Evolutionary conservation across 2,888 invertebrate species (phyloP), one percentile per base, ranked within the genome.

Genomic region (Terebella lapidaria): DNA sequence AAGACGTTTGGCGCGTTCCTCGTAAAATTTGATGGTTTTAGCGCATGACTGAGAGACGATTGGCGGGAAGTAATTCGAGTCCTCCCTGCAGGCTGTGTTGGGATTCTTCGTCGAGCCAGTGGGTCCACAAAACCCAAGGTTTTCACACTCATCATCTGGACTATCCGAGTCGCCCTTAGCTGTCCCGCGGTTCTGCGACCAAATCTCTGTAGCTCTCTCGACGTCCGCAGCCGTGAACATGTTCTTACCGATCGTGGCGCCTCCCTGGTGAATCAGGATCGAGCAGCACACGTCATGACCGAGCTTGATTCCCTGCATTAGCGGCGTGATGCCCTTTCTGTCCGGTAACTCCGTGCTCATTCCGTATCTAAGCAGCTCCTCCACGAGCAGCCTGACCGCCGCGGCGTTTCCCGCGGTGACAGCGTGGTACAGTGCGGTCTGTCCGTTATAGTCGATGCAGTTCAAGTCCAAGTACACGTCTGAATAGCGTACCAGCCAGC

Each of bases 361-460:
- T 4, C 58, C 64, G 53, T 67, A 68, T 47, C 59, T 66, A 28
- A 35, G 46, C 35, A 71, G 53, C 1, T 60, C 66, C 2, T 65
- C 55, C 5, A 70, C 70, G 53, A 71, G 59, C 5, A 64, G 54
- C 56, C 69, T 71, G 10, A 71, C 71, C 5, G 67, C 65, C 1
- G 68, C 67, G 1, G 70, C 71, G 55, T 64, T 71, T n/a, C 71
- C 70, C n/a, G 67, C 68, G 20, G 65, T 60, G 15, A 65, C 70
- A 5, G 70, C 69, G 46, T 70, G 71, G 51, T 63, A 69, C 24
- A 71, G 53, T 1, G 67, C 64, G 1, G 70, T 71, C 51, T 71
- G 66, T 42, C 70, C 70, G 54, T 71, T 68, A 5, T 69, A 65
- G 45, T 71, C 71, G 3, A 54, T 54, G n/a, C 45, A 52, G 55